phyloP scores from a whole-genome alignment of 2,797 vertebrate genomes.

The Sebastes melanostomus region DNA sequence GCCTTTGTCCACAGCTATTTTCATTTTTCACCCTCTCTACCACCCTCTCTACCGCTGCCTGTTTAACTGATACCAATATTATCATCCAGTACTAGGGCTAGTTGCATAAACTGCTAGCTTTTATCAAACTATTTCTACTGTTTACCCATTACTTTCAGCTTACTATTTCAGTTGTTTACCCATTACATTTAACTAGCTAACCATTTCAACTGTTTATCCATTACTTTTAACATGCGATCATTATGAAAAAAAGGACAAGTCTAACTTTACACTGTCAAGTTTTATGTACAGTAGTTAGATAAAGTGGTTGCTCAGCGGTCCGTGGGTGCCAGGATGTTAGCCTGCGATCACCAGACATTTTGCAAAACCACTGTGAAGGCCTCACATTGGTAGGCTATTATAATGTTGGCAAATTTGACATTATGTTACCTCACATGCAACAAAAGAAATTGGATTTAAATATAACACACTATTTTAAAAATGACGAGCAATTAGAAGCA shows the following conservation, averaged over 20 bases:
- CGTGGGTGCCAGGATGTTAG: background rate
- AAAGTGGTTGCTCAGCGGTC: background rate
- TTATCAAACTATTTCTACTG: no score
- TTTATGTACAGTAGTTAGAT: background rate
- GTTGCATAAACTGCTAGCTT: no score
- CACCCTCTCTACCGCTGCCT: no score
- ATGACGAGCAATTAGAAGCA: background rate
- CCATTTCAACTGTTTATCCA: no score
- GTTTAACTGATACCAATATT: no score
- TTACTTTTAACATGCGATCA: background rate
- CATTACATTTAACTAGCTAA: no score
- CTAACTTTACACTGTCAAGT: background rate
- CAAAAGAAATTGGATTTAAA: background rate
- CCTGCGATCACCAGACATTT: background rate
- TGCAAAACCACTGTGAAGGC: slow-evolving; percentile 14
- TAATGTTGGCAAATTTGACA: background rate
- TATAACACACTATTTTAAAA: background rate
- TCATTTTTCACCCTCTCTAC: no score
- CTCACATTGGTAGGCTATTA: background rate
- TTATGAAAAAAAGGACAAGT: background rate
- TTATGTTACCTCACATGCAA: background rate
- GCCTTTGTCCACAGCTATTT: no score
- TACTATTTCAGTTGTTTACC: no score
- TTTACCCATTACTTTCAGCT: no score
- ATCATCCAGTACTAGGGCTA: no score